Evolutionary conservation across 1,140 invertebrate species (phyloP), one percentile per base, ranked within the genome.

Genomic region (Aethina tumida): DNA sequence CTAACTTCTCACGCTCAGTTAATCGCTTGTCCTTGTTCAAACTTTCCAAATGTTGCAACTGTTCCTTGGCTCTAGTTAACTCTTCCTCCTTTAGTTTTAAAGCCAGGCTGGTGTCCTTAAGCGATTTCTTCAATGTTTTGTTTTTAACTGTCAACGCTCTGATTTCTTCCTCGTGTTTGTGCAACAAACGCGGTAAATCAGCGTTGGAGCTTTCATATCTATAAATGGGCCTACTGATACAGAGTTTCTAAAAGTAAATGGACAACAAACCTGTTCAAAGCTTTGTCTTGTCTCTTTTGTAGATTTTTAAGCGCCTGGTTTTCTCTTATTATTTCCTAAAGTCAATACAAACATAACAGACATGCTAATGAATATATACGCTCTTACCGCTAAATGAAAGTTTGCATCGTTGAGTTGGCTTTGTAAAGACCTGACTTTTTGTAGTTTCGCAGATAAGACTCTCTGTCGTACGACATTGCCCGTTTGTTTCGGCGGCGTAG

Each of bases 321-420:
- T 63, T 87, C 82, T 52, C 78, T 77, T 12, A 71, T 70, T 10
- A 85, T 53, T 62, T 84, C 79, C 74, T 83, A 45, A 19, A 67
- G 66, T 47, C 43, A 38, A 10, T 7, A 34, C 16, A 6, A 39
- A 36, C 15, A 1, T 35, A 36, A 17, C 7, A 19, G 13, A n/a
- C n/a, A n/a, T n/a, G n/a, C n/a, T 36, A 22, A 10, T 25, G 9
- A 21, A 35, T 13, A 38, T 22, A 19, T 24, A 40, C 9, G n/a
- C 8, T 60, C 56, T 63, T 60, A 81, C 79, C 59, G 81, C 74
- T 17, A 85, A 67, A 57, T 82, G 80, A 47, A 73, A 79, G 56
- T 84, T 81, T 7, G 81, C 80, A 62, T 84, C 80, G 17, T 80
- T 73, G 32, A 87, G 53, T 61, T 85, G 80, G 60, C 83, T 87